Percentiles rank a stretch among this genome's conserved stretches.
phyloP scores from a whole-genome alignment of 1,140 invertebrate genomes.

The Linepithema humile region DNA sequence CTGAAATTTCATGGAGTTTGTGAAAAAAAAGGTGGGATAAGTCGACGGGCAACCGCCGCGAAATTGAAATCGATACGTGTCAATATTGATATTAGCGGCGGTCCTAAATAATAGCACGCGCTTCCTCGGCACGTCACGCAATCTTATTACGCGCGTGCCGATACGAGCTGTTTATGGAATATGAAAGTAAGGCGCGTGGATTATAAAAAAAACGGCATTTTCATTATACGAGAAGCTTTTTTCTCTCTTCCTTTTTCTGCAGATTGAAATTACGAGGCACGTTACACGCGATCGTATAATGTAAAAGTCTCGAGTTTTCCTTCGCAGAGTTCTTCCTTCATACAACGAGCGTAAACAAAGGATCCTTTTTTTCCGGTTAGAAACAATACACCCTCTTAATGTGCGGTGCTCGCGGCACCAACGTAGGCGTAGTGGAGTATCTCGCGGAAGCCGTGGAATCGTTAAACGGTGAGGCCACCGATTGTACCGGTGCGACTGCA shows the following conservation, averaged over 20 bases:
- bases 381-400: conserved; percentile 89
- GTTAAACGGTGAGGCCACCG: conserved; percentile 87
- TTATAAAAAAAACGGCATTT: neutral
- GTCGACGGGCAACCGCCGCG: neutral
- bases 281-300: neutral
- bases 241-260: neutral
- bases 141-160: neutral
- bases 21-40: conserved; percentile 18
- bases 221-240: no score
- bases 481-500: conserved; percentile 83
- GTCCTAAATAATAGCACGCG: conserved; percentile 2
- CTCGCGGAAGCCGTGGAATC: conserved; percentile 87
- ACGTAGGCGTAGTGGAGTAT: conserved; percentile 87
- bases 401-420: conserved; percentile 88
- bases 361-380: conserved; percentile 78
- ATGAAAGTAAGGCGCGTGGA: neutral
- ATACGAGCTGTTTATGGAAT: neutral
- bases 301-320: neutral
- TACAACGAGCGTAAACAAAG: neutral
- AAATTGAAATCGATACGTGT: conserved; percentile 39
- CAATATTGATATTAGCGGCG: conserved; percentile 43
- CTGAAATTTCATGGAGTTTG: conserved; percentile 2
- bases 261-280: neutral
- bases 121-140: neutral
- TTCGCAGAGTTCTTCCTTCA: neutral